Evolutionary conservation across 2,888 invertebrate genomes (phyloP).

Genomic region (Amphipoea oculea): DNA sequence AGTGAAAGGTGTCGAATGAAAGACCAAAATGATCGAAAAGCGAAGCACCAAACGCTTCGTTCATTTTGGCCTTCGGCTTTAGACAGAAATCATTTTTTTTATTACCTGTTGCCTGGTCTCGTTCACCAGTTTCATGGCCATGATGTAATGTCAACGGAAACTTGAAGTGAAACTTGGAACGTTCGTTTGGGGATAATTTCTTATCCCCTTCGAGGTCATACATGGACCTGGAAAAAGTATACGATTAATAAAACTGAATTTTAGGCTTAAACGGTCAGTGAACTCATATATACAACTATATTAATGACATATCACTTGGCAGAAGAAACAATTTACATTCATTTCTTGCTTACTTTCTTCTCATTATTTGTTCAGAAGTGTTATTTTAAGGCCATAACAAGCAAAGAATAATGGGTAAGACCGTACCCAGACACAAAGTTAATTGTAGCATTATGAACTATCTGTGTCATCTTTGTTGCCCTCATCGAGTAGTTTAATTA

Average conservation of each 20-base stretch:
- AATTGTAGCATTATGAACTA: background rate
- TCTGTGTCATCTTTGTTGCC: background rate
- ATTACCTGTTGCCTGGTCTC: slow-evolving; percentile 68
- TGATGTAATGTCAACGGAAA: slow-evolving; percentile 79
- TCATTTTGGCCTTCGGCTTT: background rate
- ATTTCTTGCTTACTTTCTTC: background rate
- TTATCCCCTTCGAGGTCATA: slow-evolving; percentile 90
- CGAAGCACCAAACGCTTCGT: background rate
- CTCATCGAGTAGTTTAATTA: background rate
- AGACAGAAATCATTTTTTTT: background rate
- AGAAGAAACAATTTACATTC: background rate
- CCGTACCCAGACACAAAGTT: background rate
- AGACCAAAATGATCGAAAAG: background rate
- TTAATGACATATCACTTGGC: background rate
- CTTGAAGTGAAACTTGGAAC: slow-evolving; percentile 92
- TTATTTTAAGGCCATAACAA: background rate
- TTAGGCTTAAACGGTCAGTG: background rate
- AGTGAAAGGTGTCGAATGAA: slow-evolving; percentile 1
- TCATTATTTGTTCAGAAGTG: background rate
- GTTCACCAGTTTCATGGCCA: slow-evolving; percentile 73
- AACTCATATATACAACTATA: background rate
- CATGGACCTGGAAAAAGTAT: slow-evolving; percentile 86
- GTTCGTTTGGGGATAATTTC: slow-evolving; percentile 92
- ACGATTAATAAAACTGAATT: background rate
- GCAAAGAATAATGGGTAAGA: background rate